Conservation (phyloP, 2,113 vertebrate genomes). For the Chamaea fasciata region DNA sequence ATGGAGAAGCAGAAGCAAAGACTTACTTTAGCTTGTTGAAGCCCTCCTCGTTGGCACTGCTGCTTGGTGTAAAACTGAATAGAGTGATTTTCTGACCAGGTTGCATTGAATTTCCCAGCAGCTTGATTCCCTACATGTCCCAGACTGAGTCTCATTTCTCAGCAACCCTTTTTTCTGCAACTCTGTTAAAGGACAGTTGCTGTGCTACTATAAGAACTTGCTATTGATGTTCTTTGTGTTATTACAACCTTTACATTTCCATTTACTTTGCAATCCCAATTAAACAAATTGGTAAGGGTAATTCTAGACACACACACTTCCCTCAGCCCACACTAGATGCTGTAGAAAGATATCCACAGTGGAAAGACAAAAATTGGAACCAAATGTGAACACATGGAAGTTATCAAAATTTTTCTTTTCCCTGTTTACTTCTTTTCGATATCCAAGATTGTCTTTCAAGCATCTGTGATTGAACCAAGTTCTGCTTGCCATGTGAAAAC, state of each 20-base stretch:
- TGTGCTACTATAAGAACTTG: background rate
- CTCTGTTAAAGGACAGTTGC: background rate
- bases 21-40: rapidly evolving
- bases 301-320: background rate
- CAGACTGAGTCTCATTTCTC: background rate
- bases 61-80: background rate
- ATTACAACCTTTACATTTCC: background rate
- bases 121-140: background rate
- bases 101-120: background rate
- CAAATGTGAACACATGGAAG: background rate
- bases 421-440: background rate
- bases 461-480: background rate
- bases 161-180: background rate
- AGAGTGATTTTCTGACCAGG: background rate
- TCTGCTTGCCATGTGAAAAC: background rate
- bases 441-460: background rate
- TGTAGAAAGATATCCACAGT: background rate
- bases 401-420: background rate
- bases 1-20: background rate
- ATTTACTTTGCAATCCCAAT: background rate
- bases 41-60: background rate
- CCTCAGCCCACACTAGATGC: background rate
- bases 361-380: background rate
- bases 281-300: background rate
- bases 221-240: background rate